These are phyloP conservation scores for Papilio protenor DNA, from an alignment of 2,888 invertebrate genomes.

Conservation along the genomic window DNA sequence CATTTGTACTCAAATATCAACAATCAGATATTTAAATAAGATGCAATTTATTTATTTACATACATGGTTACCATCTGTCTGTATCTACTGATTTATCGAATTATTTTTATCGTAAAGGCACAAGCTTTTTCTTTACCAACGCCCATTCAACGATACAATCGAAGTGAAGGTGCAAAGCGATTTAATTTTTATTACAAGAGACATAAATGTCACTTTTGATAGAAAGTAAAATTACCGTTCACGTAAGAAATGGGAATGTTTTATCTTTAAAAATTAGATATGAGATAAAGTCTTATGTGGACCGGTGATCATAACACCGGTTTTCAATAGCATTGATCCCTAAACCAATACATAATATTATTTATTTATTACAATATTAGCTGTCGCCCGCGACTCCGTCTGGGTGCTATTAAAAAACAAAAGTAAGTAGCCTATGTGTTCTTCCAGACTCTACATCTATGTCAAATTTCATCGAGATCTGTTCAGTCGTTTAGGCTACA, in stretches of 20 bases:
- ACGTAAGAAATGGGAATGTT: constrained; percentile 55
- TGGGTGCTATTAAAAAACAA: too few species aligned
- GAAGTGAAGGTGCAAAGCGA: constrained; percentile 50
- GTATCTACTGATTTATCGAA: constrained; percentile 74
- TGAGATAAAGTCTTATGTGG: constrained; percentile 61
- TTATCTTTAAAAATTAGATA: constrained; percentile 78
- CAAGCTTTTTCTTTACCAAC: constrained; percentile 51
- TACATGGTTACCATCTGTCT: constrained; percentile 59
- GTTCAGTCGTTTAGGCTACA: too few species aligned
- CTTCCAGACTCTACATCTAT: too few species aligned
- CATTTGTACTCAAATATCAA: constrained; percentile 52
- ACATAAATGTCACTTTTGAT: constrained; percentile 51
- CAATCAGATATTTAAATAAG: constrained; percentile 60
- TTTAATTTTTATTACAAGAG: constrained; percentile 54
- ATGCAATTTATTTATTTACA: constrained; percentile 59
- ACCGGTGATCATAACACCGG: constrained; percentile 18
- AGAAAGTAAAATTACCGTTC: constrained; percentile 37
- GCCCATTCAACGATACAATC: constrained; percentile 48
- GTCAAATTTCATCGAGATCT: too few species aligned
- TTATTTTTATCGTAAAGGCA: constrained; percentile 71
- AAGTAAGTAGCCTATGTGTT: too few species aligned
- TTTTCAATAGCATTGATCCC: constrained; percentile 5
- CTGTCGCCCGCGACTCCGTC: too few species aligned
- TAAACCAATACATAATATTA: not conserved
- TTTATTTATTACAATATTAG: too few species aligned